These are phyloP conservation scores for Neostethus bicornis DNA, from an alignment of 2,797 vertebrate species.

Conservation along the genomic window DNA sequence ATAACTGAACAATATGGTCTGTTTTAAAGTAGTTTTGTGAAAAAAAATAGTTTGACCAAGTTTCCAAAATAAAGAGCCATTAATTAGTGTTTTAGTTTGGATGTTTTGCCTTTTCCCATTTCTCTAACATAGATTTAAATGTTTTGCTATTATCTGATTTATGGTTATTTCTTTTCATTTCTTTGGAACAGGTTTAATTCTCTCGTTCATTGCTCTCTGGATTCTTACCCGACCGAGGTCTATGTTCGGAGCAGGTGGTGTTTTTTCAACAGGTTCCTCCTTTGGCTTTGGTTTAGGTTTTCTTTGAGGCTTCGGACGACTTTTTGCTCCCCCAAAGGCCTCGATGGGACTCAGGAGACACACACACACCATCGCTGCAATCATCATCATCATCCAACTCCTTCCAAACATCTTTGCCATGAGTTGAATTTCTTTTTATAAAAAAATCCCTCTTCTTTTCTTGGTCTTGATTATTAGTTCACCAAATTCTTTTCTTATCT, in stretches of 20 bases:
- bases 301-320: constrained; percentile 61
- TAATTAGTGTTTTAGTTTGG: too few relatives aligned
- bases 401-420: constrained; percentile 48
- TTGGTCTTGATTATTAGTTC: not conserved
- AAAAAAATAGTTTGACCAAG: too few relatives aligned
- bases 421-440: not conserved
- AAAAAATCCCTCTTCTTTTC: not conserved
- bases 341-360: constrained; percentile 58
- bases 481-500: not conserved
- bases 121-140: not conserved
- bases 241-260: constrained; percentile 52
- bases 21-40: too few relatives aligned
- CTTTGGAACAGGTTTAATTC: not conserved
- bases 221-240: constrained; percentile 71
- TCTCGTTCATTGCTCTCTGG: not conserved
- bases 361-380: constrained; percentile 40
- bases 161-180: not conserved
- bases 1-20: too few relatives aligned
- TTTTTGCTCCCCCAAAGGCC: constrained; percentile 61
- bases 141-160: not conserved
- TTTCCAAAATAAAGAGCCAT: too few relatives aligned
- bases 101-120: too few relatives aligned
- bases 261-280: constrained; percentile 36
- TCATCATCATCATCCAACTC: constrained; percentile 24
- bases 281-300: constrained; percentile 52